Evolutionary conservation across 2,113 vertebrate species (phyloP).

Genomic region (Coturnix japonica): DNA sequence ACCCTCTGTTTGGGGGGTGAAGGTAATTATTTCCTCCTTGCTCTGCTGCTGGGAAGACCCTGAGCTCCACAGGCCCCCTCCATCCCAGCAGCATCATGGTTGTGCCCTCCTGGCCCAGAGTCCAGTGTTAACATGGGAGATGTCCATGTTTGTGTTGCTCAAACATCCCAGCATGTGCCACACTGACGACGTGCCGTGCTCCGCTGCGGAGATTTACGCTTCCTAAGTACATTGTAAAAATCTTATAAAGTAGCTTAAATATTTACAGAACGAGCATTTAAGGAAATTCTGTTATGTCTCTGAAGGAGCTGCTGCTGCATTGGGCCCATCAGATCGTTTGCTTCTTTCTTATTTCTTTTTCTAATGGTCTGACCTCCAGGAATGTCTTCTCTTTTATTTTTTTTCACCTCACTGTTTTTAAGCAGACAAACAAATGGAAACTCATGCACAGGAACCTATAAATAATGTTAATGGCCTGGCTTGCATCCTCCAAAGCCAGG

Average conservation of each 20-base stretch:
- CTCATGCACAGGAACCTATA: conserved; percentile 71
- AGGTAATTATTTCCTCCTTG: neutral
- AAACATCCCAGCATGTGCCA: neutral
- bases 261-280: conserved; percentile 69
- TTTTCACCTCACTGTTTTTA: conserved; percentile 45
- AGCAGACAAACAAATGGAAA: conserved; percentile 70
- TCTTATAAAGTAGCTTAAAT: conserved; percentile 68
- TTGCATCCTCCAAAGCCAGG: conserved; percentile 62
- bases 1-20: neutral
- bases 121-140: conserved; percentile 12
- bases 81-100: neutral
- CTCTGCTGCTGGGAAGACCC: neutral
- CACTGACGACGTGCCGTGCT: neutral
- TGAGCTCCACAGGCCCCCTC: neutral
- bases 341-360: neutral
- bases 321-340: neutral
- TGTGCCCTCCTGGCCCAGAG: conserved; percentile 11
- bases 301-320: conserved; percentile 37
- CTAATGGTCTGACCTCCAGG: conserved; percentile 50
- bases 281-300: conserved; percentile 31
- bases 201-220: conserved; percentile 21
- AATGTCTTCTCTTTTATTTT: conserved; percentile 5
- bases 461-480: conserved; percentile 71
- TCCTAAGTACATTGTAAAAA: conserved; percentile 56
- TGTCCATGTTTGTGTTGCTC: conserved; percentile 23